A percentile compares a stretch with the other conserved stretches of the same genome.
Evolutionary conservation across 2,113 vertebrate genomes (phyloP).

Genomic region (Stegastes partitus): DNA sequence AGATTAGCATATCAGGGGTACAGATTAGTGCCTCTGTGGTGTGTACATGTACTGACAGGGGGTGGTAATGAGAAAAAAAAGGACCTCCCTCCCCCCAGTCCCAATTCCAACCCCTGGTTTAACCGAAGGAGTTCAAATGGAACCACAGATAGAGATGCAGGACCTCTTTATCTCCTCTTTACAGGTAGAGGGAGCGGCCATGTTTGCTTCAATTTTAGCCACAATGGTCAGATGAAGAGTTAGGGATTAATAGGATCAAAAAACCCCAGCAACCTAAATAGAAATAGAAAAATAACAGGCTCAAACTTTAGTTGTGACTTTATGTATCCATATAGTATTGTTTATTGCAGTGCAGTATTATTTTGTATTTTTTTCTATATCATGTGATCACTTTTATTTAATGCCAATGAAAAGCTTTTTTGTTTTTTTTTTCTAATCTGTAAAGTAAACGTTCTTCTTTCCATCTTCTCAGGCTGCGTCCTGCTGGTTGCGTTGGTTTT

Average conservation of each 20-base stretch:
- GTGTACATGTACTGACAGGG: conserved; percentile 74
- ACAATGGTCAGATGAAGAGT: conserved; percentile 40
- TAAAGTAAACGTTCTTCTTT: conserved; percentile 20
- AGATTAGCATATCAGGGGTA: conserved; percentile 84
- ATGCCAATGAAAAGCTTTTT: neutral
- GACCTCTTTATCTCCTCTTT: conserved; percentile 75
- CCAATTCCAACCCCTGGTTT: conserved; percentile 52
- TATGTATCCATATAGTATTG: neutral
- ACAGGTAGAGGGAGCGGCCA: conserved; percentile 66
- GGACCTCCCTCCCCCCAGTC: conserved; percentile 45
- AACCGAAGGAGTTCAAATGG: conserved; percentile 75
- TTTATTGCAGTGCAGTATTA: neutral
- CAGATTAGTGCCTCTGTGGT: conserved; percentile 79
- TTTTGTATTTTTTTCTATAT: neutral
- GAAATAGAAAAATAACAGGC: conserved; percentile 7
- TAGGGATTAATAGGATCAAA: conserved; percentile 46
- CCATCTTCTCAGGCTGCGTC: conserved; percentile 14
- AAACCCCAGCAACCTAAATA: conserved; percentile 3
- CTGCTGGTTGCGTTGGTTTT: conserved; percentile 59
- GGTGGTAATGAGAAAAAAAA: conserved; percentile 73
- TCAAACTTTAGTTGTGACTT: neutral
- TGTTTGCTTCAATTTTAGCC: conserved; percentile 41
- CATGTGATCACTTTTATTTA: neutral
- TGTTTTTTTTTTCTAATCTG: neutral
- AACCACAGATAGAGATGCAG: conserved; percentile 71